Base-by-base conservation (phyloP, 2,888 invertebrate genomes). In the Desoria tigrina region DNA sequence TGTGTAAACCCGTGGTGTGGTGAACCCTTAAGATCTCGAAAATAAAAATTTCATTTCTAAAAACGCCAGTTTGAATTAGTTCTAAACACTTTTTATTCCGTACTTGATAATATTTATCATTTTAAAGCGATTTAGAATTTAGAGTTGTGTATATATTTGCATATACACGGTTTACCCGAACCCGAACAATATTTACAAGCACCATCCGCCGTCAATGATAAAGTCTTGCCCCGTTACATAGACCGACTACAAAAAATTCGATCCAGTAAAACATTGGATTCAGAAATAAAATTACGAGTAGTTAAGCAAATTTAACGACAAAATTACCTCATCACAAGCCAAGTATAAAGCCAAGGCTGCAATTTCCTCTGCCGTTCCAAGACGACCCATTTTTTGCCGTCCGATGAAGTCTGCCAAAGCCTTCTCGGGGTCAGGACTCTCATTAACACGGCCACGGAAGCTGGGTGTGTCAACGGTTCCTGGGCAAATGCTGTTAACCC, bases 331-430 rank as follows among this genome's bases (percentile, higher is more conserved):
- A 62, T 78, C 77, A 14, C 77, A 77, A 18, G 78, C 78, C 55
- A 78, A 60, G 55, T 78, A 78, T 14, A 78, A 63, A 14, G 77
- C 77, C 14, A 78, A 58, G 21, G 68, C 57, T 14, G 78, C 78
- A 50, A 78, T 76, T 69, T 78, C 78, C 37, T 79, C 78, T 0
- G 79, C 72, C 23, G 75, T 77, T 6, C 78, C 78, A 11, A 78
- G 56, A 49, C 79, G 68, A 7, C 78, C 78, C 73, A 78, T 78
- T 71, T 75, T 72, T 55, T 78, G 78, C 14, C 77, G 57, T 6
- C 66, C 67, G 23, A 78, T 68, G 60, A 78, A 78, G 37, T 75
- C 74, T 9, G 61, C 61, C 61, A 68, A 56, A 0, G 77, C 77
- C 70, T 75, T 57, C 49, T 59, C 63, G 23, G 76, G 76, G 59